Base-by-base conservation (phyloP, 1,140 invertebrate species). In the Bilobella aurantiaca region DNA sequence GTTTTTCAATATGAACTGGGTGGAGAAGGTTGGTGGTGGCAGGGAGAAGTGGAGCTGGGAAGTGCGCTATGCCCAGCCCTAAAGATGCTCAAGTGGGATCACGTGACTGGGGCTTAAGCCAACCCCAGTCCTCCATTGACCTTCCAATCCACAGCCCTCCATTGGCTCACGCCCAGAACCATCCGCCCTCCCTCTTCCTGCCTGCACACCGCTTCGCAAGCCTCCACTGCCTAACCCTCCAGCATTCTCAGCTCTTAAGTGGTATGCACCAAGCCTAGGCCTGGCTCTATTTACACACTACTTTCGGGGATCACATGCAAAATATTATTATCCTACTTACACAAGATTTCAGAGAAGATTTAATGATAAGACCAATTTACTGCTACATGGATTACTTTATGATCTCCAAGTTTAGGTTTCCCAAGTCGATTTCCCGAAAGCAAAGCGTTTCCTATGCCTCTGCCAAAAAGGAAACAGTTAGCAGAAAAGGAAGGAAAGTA, bases 301-400 rank as follows among this genome's bases (percentile, higher is more conserved):
- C 34, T 42, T 8, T 12, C 5, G 49, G 23, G 49, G 49, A 53
- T 53, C 49, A 14, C 12, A 53, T 53, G 49, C 49, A 53, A 53
- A 53, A 53, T 53, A 53, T 12, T 12, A 53, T 53, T 23, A 53
- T 53, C 49, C 49, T 53, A 53, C 49, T 53, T 53, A 53, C 49
- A 53, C 34, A 42, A 42, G 34, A 42, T 42, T 53, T 12, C n/a
- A n/a, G n/a, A n/a, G 21, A 23, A 53, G 49, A 53, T 53, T 23
- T 53, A 53, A 53, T 53, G 49, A 53, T 53, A 53, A 53, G 49
- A 53, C 49, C 49, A 53, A 53, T 53, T 53, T 53, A 53, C 49
- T 53, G 23, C 49, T 23, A 12, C 12, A 53, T 53, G 49, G 49
- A 12, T 53, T 53, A 12, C 49, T 53, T 23, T 53, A 53, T 42